These are phyloP conservation scores for Oxygymnocypris stewartii DNA, from an alignment of 2,113 vertebrate genomes.

Conservation along the genomic window DNA sequence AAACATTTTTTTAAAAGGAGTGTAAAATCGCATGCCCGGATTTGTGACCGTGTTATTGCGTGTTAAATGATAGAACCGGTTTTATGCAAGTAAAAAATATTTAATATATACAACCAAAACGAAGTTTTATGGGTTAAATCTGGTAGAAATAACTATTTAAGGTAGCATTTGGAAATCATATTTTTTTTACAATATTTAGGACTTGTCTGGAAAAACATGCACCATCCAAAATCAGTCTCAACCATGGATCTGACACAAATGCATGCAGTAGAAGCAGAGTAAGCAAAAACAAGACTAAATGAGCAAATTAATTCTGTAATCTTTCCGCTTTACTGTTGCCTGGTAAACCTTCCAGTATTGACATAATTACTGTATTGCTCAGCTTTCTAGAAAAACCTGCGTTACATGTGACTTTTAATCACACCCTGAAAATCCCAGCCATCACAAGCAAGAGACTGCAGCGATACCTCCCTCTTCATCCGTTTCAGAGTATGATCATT, in stretches of 20 bases:
- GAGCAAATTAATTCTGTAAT: background rate
- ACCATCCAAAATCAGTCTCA: background rate
- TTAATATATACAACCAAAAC: background rate
- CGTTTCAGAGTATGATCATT: constrained; percentile 11
- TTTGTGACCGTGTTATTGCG: background rate
- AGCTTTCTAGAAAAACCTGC: constrained; percentile 17
- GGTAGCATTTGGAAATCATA: background rate
- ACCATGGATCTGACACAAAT: background rate
- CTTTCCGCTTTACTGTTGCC: background rate
- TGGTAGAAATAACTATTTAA: background rate
- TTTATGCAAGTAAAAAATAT: background rate
- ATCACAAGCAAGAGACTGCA: background rate
- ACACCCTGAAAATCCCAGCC: constrained; percentile 11
- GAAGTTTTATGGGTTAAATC: background rate
- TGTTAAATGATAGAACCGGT: background rate
- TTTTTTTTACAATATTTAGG: no score
- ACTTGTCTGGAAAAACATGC: background rate
- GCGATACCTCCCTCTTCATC: background rate
- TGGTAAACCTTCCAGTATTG: background rate
- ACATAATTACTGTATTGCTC: background rate
- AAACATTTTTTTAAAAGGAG: background rate
- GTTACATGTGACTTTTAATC: background rate
- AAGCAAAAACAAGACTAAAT: background rate
- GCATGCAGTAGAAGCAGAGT: background rate
- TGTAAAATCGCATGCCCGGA: background rate